phyloP scores from a whole-genome alignment of 2,113 vertebrate species.

The Melanerpes aurifrons region DNA sequence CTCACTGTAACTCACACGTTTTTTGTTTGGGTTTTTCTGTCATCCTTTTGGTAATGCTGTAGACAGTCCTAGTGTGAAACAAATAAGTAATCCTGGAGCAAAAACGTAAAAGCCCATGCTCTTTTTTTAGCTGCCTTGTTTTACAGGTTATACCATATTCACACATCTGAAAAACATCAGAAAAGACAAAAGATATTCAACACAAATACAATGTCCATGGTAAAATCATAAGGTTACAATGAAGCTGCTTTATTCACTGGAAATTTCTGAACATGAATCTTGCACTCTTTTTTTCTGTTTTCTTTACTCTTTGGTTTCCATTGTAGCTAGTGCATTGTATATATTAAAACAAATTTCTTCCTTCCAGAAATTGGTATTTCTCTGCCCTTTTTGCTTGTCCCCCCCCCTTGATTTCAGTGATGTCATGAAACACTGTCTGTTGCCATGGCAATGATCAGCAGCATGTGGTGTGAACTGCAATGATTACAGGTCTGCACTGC shows the following conservation, averaged over 20 bases:
- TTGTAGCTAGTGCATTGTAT: neutral
- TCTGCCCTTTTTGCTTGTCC: conserved; percentile 19
- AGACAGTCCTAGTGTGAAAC: neutral
- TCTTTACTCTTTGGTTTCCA: neutral
- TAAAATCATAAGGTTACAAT: neutral
- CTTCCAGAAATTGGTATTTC: neutral
- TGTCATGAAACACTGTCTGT: conserved; percentile 56
- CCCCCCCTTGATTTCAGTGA: conserved; percentile 51
- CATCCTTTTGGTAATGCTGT: neutral
- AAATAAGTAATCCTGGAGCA: neutral
- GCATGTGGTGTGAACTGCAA: conserved; percentile 8
- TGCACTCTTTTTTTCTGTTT: neutral
- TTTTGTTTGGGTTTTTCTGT: neutral
- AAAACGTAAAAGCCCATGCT: neutral
- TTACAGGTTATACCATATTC: neutral
- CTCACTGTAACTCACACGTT: neutral
- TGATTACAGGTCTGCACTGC: conserved; percentile 66
- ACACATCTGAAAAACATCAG: neutral
- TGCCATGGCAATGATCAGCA: conserved; percentile 50
- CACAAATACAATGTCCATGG: neutral
- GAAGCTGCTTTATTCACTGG: neutral
- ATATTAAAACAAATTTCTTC: neutral
- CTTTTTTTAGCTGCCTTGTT: neutral
- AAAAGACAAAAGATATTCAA: neutral
- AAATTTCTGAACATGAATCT: neutral